Evolutionary conservation across 2,888 invertebrate genomes (phyloP).

Genomic region (Pristionchus entomophagus): DNA sequence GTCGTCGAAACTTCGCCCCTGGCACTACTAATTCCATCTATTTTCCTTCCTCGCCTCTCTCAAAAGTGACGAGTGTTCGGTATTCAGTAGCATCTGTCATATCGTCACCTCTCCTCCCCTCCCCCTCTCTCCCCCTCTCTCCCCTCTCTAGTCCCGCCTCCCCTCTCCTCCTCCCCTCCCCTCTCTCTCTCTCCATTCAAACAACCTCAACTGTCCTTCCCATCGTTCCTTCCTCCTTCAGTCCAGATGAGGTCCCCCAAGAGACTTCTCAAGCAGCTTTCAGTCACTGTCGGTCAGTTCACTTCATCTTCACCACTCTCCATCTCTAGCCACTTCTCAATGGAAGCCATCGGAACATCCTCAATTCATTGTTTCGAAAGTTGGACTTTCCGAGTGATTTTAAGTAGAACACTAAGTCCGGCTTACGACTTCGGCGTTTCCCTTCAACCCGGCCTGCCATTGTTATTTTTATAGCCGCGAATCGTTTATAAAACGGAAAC

Average conservation of each 20-base stretch:
- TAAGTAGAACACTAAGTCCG: no score
- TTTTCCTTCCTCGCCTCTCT: not conserved
- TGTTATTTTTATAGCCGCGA: slow-evolving; percentile 33
- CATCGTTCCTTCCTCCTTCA: not conserved
- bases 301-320: not conserved
- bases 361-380: no score
- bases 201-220: no score
- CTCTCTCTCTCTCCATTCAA: no score
- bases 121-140: not conserved
- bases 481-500: slow-evolving; percentile 33
- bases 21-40: not conserved
- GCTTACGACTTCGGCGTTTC: no score
- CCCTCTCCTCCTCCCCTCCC: not conserved
- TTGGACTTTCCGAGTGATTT: no score
- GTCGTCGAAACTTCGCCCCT: not conserved
- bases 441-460: not conserved
- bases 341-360: no score
- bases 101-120: slow-evolving; percentile 49
- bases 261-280: slow-evolving; percentile 44
- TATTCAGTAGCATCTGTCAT: slow-evolving; percentile 23
- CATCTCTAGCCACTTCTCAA: not conserved
- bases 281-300: slow-evolving; percentile 36
- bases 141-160: not conserved
- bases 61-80: slow-evolving; percentile 10
- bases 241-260: slow-evolving; percentile 33